These are phyloP conservation scores for Onychomys torridus DNA, from an alignment of 2,797 vertebrate genomes.

Conservation along the genomic window DNA sequence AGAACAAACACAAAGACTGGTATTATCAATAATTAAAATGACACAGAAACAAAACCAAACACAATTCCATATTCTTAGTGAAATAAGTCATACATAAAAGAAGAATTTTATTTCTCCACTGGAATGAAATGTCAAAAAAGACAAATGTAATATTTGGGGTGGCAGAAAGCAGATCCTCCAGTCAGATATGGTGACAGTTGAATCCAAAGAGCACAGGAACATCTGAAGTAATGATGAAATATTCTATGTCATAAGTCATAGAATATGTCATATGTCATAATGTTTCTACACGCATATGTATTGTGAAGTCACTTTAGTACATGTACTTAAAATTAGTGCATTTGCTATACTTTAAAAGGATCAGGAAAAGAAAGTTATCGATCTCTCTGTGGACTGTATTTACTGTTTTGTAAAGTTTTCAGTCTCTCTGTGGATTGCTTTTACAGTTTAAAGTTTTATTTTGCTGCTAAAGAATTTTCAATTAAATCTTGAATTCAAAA, in stretches of 20 bases:
- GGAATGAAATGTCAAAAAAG: constrained; percentile 39
- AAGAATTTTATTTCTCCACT: neutral
- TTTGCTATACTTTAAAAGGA: neutral
- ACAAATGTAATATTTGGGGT: neutral
- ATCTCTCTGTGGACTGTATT: too few species aligned
- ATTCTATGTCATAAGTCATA: neutral
- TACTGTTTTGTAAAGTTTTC: too few species aligned
- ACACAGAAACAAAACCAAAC: neutral
- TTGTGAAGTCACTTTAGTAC: neutral
- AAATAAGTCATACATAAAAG: constrained; percentile 21
- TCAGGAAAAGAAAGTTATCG: neutral
- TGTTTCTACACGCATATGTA: neutral
- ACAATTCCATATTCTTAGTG: neutral
- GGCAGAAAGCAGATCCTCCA: constrained; percentile 7
- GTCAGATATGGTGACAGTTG: neutral
- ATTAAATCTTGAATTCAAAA: neutral
- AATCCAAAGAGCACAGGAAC: neutral
- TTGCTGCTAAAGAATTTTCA: neutral
- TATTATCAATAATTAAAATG: neutral
- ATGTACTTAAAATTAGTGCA: constrained; percentile 44
- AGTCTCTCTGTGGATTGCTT: neutral
- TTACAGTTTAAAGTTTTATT: neutral
- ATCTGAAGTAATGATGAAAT: neutral
- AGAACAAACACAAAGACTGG: neutral
- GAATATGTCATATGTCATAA: too few species aligned